Evolutionary conservation across 2,113 vertebrate genomes (phyloP).

Genomic region (Clarias magur): DNA sequence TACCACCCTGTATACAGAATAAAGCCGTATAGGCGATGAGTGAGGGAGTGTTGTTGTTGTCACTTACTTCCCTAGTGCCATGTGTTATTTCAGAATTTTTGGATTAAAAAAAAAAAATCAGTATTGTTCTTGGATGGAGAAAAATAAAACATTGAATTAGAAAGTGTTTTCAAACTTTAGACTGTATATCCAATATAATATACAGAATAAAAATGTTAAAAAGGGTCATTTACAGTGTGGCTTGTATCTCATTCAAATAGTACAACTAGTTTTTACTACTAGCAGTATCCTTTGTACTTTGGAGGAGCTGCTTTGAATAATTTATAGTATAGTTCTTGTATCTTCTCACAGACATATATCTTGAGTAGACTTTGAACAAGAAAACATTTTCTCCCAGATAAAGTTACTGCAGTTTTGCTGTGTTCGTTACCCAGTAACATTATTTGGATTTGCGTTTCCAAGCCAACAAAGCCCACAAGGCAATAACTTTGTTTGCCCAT

Average conservation of each 20-base stretch:
- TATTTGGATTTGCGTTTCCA: conserved; percentile 41
- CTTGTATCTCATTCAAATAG: background rate
- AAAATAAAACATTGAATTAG: no score
- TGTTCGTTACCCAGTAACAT: conserved; percentile 31
- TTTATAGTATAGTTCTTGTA: background rate
- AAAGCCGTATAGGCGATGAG: no score
- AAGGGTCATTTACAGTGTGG: background rate
- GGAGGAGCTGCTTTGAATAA: background rate
- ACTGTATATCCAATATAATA: no score
- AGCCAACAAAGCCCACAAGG: conserved; percentile 14
- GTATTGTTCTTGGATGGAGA: no score
- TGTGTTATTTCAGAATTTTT: no score
- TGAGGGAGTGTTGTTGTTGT: no score
- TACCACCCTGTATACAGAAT: no score
- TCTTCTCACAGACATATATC: background rate
- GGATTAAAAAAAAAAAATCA: no score
- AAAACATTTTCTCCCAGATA: background rate
- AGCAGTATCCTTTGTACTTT: background rate
- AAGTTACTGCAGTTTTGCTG: background rate
- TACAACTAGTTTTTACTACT: background rate
- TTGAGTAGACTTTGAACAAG: background rate
- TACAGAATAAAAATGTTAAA: background rate
- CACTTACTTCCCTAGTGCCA: no score
- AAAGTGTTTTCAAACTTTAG: no score
- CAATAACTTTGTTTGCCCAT: conserved; percentile 34